Evolutionary conservation across 2,113 vertebrate species (phyloP).

Genomic region (Leptobrachium ailaonicum): DNA sequence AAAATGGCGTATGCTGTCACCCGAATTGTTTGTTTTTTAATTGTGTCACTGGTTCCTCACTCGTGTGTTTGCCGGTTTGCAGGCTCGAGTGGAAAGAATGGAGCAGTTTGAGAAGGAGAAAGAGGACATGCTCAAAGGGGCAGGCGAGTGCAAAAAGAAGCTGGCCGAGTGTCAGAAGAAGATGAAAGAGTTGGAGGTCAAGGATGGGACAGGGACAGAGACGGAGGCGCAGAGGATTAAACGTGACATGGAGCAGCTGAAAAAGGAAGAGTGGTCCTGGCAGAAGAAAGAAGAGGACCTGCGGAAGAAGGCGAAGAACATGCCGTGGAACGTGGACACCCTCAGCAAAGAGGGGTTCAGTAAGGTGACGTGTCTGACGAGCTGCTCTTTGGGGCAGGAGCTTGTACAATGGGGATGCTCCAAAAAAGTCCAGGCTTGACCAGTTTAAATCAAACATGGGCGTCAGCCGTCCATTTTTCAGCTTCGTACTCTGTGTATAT

Average conservation of each 20-base stretch:
- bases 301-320: constrained; percentile 76
- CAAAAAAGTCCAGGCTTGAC: no score
- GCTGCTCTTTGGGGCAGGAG: neutral
- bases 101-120: constrained; percentile 84
- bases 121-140: constrained; percentile 74
- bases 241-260: constrained; percentile 73
- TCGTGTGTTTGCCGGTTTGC: neutral
- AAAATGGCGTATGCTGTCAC: no score
- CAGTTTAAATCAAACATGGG: no score
- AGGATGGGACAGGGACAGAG: neutral
- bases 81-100: constrained; percentile 85
- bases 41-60: no score
- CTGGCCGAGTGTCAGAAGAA: constrained; percentile 71
- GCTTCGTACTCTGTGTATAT: no score
- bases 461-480: no score
- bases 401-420: no score
- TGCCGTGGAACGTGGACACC: constrained; percentile 89
- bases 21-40: no score
- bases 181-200: constrained; percentile 67
- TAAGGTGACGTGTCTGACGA: constrained; percentile 69
- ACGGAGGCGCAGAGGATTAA: constrained; percentile 67
- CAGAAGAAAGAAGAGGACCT: constrained; percentile 75
- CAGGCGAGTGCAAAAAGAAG: constrained; percentile 69
- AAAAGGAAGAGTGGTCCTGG: constrained; percentile 73
- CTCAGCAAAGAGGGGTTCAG: constrained; percentile 89